These are phyloP conservation scores for Xanthorhoe designata DNA, from an alignment of 2,888 invertebrate genomes.

Conservation along the genomic window DNA sequence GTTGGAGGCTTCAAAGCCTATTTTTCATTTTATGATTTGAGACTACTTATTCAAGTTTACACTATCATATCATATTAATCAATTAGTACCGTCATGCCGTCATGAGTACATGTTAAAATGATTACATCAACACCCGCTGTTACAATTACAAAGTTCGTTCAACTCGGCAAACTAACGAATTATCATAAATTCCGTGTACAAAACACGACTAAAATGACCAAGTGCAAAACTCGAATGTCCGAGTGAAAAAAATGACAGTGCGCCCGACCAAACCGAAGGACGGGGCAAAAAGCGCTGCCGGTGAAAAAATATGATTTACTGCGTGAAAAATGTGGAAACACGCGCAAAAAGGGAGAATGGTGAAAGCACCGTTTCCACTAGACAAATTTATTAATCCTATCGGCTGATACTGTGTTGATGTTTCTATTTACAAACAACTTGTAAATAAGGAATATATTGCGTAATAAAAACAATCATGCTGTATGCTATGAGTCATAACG, in stretches of 20 bases:
- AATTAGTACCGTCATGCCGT: slow-evolving; percentile 7
- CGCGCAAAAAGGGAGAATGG: slow-evolving; percentile 79
- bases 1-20: slow-evolving; percentile 47
- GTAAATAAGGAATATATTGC: slow-evolving; percentile 2
- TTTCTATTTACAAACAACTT: slow-evolving; percentile 37
- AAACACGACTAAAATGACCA: slow-evolving; percentile 76
- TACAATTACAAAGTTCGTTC: slow-evolving; percentile 55
- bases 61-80: slow-evolving; percentile 7
- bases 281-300: slow-evolving; percentile 82
- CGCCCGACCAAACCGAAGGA: slow-evolving; percentile 81
- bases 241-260: slow-evolving; percentile 82
- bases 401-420: slow-evolving; percentile 62
- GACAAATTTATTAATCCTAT: slow-evolving; percentile 84
- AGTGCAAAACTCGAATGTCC: slow-evolving; percentile 78
- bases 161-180: slow-evolving; percentile 62
- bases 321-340: slow-evolving; percentile 85
- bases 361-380: slow-evolving; percentile 81
- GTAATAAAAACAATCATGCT: neutral
- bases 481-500: neutral
- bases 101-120: slow-evolving; percentile 22
- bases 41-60: slow-evolving; percentile 14
- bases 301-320: slow-evolving; percentile 86
- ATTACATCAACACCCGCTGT: slow-evolving; percentile 33
- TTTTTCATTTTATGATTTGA: slow-evolving; percentile 55
- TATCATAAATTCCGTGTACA: slow-evolving; percentile 75